These are phyloP conservation scores for Hipparchia sbordonii DNA, from an alignment of 2,888 invertebrate genomes.

Conservation along the genomic window DNA sequence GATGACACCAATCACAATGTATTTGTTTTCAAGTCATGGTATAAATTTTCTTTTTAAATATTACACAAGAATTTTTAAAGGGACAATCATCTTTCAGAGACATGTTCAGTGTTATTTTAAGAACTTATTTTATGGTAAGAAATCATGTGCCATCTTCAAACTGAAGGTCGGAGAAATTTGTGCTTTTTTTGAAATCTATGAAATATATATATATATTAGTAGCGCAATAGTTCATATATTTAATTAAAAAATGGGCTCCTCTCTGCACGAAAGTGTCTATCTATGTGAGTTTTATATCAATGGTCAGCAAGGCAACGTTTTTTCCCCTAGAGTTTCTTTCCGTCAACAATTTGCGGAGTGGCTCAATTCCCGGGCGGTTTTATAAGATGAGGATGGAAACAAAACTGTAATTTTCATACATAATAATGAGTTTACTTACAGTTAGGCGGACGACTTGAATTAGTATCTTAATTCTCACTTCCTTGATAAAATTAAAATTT, in stretches of 20 bases:
- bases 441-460: constrained; percentile 17
- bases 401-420: constrained; percentile 36
- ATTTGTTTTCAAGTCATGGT: too few relatives aligned
- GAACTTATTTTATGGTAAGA: too few relatives aligned
- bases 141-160: too few relatives aligned
- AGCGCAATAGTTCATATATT: too few relatives aligned
- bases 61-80: too few relatives aligned
- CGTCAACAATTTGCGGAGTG: constrained; percentile 32
- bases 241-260: not conserved
- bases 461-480: constrained; percentile 25
- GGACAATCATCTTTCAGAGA: too few relatives aligned
- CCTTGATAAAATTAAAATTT: not conserved
- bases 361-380: constrained; percentile 34
- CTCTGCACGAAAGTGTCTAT: not conserved
- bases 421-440: constrained; percentile 33
- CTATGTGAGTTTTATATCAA: not conserved
- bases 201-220: too few relatives aligned
- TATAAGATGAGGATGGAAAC: constrained; percentile 33
- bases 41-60: too few relatives aligned
- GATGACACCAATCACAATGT: too few relatives aligned
- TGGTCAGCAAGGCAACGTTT: constrained; percentile 13
- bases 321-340: constrained; percentile 26
- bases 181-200: too few relatives aligned
- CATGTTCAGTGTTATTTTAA: too few relatives aligned
- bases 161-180: too few relatives aligned